Conservation (phyloP, 2,888 invertebrate species). For the Creontiades dilutus region DNA sequence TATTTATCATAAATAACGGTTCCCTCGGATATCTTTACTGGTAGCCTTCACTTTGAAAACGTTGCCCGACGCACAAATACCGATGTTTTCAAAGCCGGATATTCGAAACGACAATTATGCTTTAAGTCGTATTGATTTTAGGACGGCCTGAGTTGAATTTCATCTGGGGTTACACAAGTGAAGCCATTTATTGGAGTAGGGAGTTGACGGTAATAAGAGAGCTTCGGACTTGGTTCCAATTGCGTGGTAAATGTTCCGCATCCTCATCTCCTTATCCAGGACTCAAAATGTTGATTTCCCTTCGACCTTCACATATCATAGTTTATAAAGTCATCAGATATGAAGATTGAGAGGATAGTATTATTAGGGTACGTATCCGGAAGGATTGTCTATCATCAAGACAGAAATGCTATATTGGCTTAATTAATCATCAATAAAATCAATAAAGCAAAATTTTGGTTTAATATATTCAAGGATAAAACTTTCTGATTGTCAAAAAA, state of each 20-base stretch:
- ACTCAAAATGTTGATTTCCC: not conserved
- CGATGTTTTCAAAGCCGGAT: not conserved
- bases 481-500: no score
- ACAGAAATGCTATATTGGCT: no score
- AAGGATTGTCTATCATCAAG: no score
- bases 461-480: no score
- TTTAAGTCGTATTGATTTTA: constrained; percentile 18
- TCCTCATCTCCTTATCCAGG: not conserved
- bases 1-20: no score
- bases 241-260: constrained; percentile 2
- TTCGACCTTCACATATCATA: not conserved
- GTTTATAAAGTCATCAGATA: not conserved
- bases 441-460: no score
- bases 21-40: no score
- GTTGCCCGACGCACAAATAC: not conserved
- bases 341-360: not conserved
- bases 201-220: constrained; percentile 15
- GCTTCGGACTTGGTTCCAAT: not conserved
- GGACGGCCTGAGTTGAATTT: constrained; percentile 7
- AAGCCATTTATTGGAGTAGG: constrained; percentile 18
- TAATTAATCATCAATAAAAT: no score
- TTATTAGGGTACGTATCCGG: no score
- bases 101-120: not conserved
- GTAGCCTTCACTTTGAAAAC: no score
- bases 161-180: constrained; percentile 12